A percentile compares a stretch with the other conserved stretches of the same genome.
phyloP scores from a whole-genome alignment of 2,888 invertebrate species.

The Drosophila incognita region DNA sequence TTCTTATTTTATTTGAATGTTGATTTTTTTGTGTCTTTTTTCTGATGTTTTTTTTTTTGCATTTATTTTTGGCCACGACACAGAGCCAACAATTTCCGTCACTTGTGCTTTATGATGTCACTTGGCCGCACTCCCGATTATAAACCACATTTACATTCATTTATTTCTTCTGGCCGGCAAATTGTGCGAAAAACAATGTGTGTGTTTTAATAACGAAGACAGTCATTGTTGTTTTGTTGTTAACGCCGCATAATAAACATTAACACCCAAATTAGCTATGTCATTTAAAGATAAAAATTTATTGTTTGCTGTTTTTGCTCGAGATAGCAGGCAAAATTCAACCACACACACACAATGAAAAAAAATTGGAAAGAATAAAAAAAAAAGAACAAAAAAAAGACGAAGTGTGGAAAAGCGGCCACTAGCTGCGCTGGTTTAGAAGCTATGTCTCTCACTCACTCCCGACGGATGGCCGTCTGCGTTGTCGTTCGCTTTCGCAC shows the following conservation, averaged over 20 bases:
- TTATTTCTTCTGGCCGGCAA: conserved; percentile 19
- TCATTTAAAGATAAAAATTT: conserved; percentile 45
- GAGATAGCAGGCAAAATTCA: conserved; percentile 35
- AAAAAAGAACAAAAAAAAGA: conserved; percentile 10
- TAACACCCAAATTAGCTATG: conserved; percentile 32
- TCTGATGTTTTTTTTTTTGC: conserved; percentile 45
- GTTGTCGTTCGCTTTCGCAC: conserved; percentile 69
- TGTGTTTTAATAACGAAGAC: conserved; percentile 13
- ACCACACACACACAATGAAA: conserved; percentile 6
- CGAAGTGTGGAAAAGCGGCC: conserved; percentile 44
- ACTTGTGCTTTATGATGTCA: conserved; percentile 65
- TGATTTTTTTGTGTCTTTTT: conserved; percentile 19
- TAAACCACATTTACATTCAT: not conserved
- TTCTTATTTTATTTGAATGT: conserved; percentile 35
- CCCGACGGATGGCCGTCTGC: conserved; percentile 46
- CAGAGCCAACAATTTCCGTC: conserved; percentile 59
- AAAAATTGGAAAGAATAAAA: conserved; percentile 24
- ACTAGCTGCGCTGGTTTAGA: conserved; percentile 29
- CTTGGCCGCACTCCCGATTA: conserved; percentile 32
- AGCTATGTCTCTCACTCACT: conserved; percentile 26
- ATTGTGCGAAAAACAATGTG: conserved; percentile 23
- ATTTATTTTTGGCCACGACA: conserved; percentile 70
- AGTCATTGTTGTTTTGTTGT: conserved; percentile 35
- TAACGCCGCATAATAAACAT: conserved; percentile 40
- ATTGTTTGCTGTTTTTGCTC: conserved; percentile 17